A percentile compares a stretch with the other conserved stretches of the same genome.
phyloP scores from a whole-genome alignment of 2,113 vertebrate genomes.

The Clinocottus analis region DNA sequence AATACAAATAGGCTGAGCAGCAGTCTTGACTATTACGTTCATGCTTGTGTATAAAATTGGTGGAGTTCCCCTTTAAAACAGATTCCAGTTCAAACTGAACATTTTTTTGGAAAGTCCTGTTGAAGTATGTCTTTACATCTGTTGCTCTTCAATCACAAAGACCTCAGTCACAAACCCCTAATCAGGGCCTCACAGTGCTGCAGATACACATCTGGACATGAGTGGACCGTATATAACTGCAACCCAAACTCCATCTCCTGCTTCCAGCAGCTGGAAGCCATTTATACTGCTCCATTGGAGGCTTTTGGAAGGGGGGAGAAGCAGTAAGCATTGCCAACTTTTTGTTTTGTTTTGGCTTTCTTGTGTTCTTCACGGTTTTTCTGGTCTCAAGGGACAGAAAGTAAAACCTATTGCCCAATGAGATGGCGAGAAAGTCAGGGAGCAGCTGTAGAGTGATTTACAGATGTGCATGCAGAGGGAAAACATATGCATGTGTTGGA shows the following conservation, averaged over 20 bases:
- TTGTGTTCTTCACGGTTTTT: slow-evolving; percentile 23
- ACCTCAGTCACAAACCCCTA: not conserved
- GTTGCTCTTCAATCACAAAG: slow-evolving; percentile 13
- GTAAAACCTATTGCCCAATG: slow-evolving; percentile 35
- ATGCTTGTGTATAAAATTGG: not conserved
- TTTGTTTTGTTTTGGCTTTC: slow-evolving; percentile 1
- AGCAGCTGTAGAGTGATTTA: slow-evolving; percentile 36
- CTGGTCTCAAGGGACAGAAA: slow-evolving; percentile 42
- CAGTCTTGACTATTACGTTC: not conserved
- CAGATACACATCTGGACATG: slow-evolving; percentile 56
- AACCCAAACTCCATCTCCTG: slow-evolving; percentile 14
- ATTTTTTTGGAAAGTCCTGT: too few species aligned
- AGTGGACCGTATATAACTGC: slow-evolving; percentile 1
- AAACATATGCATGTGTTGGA: slow-evolving; percentile 32
- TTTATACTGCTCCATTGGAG: slow-evolving; percentile 33
- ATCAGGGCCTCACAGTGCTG: slow-evolving; percentile 28
- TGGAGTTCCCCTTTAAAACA: not conserved
- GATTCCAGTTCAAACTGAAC: not conserved
- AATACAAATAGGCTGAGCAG: not conserved
- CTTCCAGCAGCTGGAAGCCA: slow-evolving; percentile 60
- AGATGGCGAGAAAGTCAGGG: slow-evolving; percentile 7
- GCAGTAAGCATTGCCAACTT: not conserved
- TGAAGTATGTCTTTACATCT: not conserved
- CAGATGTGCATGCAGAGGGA: not conserved
- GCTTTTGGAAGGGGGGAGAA: not conserved